Conservation (phyloP, 1,140 invertebrate genomes). For the Drosophila albomicans region DNA sequence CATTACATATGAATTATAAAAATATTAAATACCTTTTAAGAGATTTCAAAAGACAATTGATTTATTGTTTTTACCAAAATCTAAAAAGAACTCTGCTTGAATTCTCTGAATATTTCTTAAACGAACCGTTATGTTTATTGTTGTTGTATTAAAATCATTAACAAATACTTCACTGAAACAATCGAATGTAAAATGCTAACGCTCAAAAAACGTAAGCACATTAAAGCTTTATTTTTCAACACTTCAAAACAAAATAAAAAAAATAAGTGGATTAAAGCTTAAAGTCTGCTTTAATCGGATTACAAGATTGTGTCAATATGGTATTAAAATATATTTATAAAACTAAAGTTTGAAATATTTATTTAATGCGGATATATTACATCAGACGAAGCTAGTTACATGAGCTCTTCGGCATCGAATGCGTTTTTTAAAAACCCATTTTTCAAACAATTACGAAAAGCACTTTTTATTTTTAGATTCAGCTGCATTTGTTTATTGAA, state of each 20-base stretch:
- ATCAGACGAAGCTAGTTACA: not conserved
- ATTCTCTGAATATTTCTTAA: too few species aligned
- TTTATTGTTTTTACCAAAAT: too few species aligned
- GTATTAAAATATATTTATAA: not conserved
- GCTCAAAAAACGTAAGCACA: not conserved
- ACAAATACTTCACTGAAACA: too few species aligned
- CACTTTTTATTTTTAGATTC: slow-evolving; percentile 29
- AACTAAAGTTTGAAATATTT: not conserved
- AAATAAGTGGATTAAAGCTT: not conserved
- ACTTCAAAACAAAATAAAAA: not conserved
- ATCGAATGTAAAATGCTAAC: not conserved
- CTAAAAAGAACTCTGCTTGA: too few species aligned
- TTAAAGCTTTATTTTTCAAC: slow-evolving; percentile 2
- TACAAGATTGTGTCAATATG: not conserved
- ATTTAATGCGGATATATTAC: not conserved
- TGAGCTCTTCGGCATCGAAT: not conserved
- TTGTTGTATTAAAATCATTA: too few species aligned
- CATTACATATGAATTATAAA: too few species aligned
- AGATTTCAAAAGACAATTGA: too few species aligned
- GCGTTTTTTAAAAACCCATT: not conserved
- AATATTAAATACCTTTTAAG: too few species aligned
- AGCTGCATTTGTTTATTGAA: slow-evolving; percentile 32
- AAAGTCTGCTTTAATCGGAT: not conserved
- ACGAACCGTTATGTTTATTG: too few species aligned
- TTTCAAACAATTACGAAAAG: slow-evolving; percentile 7